Evolutionary conservation across 2,888 invertebrate species (phyloP).

Genomic region (Frankliniella intonsa): DNA sequence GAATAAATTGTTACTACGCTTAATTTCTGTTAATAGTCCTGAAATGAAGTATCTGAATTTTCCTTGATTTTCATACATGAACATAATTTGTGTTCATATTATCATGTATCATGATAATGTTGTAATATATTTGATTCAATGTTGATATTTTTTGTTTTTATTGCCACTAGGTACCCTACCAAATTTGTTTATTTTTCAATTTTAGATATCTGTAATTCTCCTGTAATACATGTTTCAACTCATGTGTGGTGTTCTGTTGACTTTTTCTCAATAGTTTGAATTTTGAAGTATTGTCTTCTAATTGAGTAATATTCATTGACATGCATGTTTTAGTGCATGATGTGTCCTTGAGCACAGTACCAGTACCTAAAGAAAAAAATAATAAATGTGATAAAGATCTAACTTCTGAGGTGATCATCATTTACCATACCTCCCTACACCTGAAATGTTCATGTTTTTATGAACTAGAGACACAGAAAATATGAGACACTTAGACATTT

Average conservation of each 20-base stretch:
- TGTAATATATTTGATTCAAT: not conserved
- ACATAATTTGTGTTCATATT: not conserved
- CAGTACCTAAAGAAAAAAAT: constrained; percentile 30
- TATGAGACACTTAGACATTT: too few species aligned
- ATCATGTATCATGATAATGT: constrained; percentile 14
- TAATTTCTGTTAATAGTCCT: constrained; percentile 22
- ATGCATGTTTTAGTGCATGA: constrained; percentile 49
- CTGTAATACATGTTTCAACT: constrained; percentile 25
- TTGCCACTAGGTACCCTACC: not conserved
- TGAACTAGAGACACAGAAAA: too few species aligned
- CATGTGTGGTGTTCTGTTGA: constrained; percentile 29
- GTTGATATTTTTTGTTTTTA: constrained; percentile 17
- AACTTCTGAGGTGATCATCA: not conserved
- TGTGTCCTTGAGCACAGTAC: constrained; percentile 32
- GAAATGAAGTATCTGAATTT: not conserved
- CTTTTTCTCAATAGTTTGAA: constrained; percentile 31
- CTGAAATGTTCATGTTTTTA: too few species aligned
- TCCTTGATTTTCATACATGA: not conserved
- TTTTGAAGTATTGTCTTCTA: constrained; percentile 30
- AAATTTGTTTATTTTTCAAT: constrained; percentile 1
- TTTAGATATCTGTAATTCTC: constrained; percentile 4
- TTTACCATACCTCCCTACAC: not conserved
- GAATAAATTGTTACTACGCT: constrained; percentile 28
- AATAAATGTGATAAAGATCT: constrained; percentile 34
- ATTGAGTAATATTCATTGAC: constrained; percentile 36